Evolutionary conservation across 2,797 vertebrate species (phyloP), one percentile per base, ranked within the genome.

Genomic region (Phrynocephalus guinanensis): DNA sequence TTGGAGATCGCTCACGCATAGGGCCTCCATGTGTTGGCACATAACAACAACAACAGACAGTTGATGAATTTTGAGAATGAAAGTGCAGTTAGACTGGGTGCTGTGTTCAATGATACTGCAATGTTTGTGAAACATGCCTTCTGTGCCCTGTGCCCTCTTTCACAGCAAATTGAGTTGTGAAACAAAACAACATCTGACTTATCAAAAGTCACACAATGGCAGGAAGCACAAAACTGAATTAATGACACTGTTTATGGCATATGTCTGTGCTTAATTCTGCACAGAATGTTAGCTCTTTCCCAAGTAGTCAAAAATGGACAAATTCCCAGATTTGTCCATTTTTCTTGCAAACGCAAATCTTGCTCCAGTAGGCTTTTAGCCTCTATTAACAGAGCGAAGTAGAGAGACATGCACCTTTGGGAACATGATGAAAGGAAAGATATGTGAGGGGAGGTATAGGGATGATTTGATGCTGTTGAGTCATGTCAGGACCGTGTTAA

Each of bases 31-130:
- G 52, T 9, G 9, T 56, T 56, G 52, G 52, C 52, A 56, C 52
- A 8, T 56, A 56, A 56, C 52, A 56, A 0, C 52, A 56, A 0
- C 0, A 22, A 28, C 0, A 38, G 4, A 75, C 30, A n/a, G 72
- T 11, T 1, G 60, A 18, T 10, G 77, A 16, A 26, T 50, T 82
- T 67, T 71, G 80, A 18, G 5, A 75, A 2, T 38, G 10, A 2
- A 22, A 84, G 4, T 76, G 84, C 1, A 0, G 20, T 85, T 66
- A 16, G 28, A 0, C 0, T 85, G 84, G 56, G 56, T 33, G 63
- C 85, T 73, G 8, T 9, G 8, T 48, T 68, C 66, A 76, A 82
- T 73, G 77, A 80, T 75, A 44, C 70, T 6, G 60, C 2, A 6
- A 70, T 63, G 0, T 22, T 83, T 86, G 4, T n/a, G 50, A 86